Evolutionary conservation across 2,797 vertebrate genomes (phyloP).

Genomic region (Bradypus variegatus): DNA sequence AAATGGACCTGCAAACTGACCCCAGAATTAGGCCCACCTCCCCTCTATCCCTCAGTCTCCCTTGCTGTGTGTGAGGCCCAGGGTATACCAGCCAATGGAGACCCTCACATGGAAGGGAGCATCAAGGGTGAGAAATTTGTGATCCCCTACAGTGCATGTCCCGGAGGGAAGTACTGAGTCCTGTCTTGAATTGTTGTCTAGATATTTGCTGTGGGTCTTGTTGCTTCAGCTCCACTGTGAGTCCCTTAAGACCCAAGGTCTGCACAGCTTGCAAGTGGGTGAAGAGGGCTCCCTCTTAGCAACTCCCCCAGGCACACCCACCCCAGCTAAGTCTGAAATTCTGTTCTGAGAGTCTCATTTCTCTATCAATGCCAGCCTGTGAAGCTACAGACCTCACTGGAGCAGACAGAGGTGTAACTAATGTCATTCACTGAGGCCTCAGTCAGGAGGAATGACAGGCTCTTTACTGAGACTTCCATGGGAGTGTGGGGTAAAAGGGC

Average conservation of each 20-base stretch:
- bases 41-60: not conserved
- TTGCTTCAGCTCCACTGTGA: not conserved
- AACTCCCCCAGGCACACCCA: not conserved
- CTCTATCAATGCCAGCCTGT: not conserved
- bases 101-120: not conserved
- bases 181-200: not conserved
- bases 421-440: not conserved
- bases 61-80: not conserved
- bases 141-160: not conserved
- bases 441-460: not conserved
- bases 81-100: not conserved
- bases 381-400: not conserved
- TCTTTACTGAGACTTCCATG: not conserved
- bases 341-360: conserved; percentile 4
- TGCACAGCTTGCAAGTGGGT: not conserved
- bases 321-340: not conserved
- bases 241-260: not conserved
- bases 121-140: not conserved
- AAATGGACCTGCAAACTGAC: not conserved
- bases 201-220: not conserved
- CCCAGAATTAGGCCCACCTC: not conserved
- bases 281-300: not conserved
- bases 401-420: not conserved
- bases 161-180: not conserved
- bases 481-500: not conserved